Evolutionary conservation across 2,797 vertebrate species (phyloP), one percentile per base, ranked within the genome.

Genomic region (Rhincodon typus): DNA sequence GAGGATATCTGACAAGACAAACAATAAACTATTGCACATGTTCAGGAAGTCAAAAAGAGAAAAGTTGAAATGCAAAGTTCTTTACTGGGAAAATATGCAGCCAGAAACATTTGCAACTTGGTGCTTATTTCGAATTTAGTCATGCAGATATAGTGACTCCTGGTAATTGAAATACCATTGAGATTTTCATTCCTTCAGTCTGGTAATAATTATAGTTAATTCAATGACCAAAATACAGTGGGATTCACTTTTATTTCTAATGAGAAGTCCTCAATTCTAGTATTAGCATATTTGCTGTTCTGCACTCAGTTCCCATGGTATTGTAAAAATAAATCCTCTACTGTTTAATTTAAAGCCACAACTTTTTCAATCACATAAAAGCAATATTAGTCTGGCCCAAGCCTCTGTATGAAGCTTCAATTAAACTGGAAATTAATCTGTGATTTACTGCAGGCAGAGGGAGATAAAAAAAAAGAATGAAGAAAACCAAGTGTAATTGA

Each of bases 391-490:
- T 95, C 70, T 95, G 94, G 70, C 94, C 94, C 46, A 15, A 95
- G 70, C 50, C 94, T 77, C 27, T 93, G 62, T 62, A 69, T 69
- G 90, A 93, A 50, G 94, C 88, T 34, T 95, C 94, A 95, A 95
- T 95, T 95, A 95, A 95, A 77, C 67, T 95, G 70, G 70, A 95
- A 95, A 95, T 95, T 72, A 95, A 74, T 95, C 70, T 95, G 70
- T 95, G 94, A 95, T 77, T 74, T 77, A 77, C 46, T 72, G 46
- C 94, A 77, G 70, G 94, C 94, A 57, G 70, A 77, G 57, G 74
- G 88, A 91, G 88, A 95, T 95, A 95, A 95, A 95, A 95, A 62
- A 42, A 95, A 95, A 95, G 94, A 95, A 74, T 50, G 70, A 95
- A 95, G 94, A 53, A 95, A 95, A 57, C 46, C 46, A 34, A 72